Evolutionary conservation across 2,797 vertebrate genomes (phyloP).

Genomic region (Enteromius mattozi): DNA sequence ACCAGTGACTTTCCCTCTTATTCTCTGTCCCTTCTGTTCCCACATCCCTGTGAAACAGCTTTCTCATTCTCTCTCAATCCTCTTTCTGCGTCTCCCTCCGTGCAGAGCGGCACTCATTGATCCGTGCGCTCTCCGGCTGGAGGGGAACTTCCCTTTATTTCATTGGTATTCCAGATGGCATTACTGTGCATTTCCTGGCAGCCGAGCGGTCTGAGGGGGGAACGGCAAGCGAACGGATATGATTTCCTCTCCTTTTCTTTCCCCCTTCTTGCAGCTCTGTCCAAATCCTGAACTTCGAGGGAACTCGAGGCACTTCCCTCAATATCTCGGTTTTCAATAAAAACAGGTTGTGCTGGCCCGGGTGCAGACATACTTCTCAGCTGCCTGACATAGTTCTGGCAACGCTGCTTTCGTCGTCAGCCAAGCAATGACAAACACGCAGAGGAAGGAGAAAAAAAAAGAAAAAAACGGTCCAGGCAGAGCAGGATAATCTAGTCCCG

Average conservation of each 20-base stretch:
- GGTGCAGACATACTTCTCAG: conserved; percentile 46
- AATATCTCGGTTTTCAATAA: conserved; percentile 44
- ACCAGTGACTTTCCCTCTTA: conserved; percentile 9
- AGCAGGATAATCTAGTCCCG: not conserved
- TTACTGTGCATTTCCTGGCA: conserved; percentile 65
- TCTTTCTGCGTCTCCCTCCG: conserved; percentile 30
- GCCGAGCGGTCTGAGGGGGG: conserved; percentile 33
- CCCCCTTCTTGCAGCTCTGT: conserved; percentile 35
- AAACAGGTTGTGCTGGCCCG: conserved; percentile 40
- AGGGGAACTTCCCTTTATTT: conserved; percentile 62
- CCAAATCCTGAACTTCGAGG: conserved; percentile 53
- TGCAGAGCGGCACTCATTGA: conserved; percentile 52
- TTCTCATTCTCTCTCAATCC: conserved; percentile 17
- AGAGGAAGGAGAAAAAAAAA: not conserved
- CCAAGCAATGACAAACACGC: conserved; percentile 52
- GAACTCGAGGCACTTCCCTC: conserved; percentile 49
- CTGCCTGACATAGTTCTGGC: conserved; percentile 55
- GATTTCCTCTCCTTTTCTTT: conserved; percentile 55
- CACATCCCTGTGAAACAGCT: conserved; percentile 26
- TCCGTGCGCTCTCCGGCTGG: conserved; percentile 52
- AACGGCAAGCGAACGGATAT: conserved; percentile 51
- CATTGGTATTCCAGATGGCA: conserved; percentile 66
- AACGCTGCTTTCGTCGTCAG: conserved; percentile 6
- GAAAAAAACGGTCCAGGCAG: conserved; percentile 1
- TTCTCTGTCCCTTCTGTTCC: not conserved